phyloP scores from a whole-genome alignment of 2,113 vertebrate genomes.

The Hemibagrus wyckioides region DNA sequence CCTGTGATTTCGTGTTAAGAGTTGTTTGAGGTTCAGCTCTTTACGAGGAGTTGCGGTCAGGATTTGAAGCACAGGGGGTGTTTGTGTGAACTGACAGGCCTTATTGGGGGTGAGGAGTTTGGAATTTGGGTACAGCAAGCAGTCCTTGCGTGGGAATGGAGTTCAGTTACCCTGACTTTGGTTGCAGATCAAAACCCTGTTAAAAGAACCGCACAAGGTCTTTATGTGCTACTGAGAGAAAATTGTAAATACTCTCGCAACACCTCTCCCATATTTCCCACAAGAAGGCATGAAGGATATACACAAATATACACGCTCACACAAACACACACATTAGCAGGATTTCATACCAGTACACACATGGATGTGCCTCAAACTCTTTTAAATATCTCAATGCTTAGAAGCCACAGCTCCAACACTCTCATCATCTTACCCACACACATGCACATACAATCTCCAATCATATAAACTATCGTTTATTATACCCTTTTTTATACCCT shows the following conservation, averaged over 20 bases:
- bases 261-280: conserved; percentile 60
- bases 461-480: background rate
- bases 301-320: background rate
- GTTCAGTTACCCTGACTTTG: conserved; percentile 49
- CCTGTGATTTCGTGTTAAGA: conserved; percentile 62
- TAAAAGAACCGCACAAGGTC: conserved; percentile 64
- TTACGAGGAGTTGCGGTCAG: conserved; percentile 37
- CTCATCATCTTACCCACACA: conserved; percentile 37
- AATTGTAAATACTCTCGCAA: conserved; percentile 60
- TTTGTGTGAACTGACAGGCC: conserved; percentile 44
- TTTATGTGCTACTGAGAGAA: conserved; percentile 53
- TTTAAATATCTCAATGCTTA: conserved; percentile 34
- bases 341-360: conserved; percentile 56
- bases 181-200: conserved; percentile 69
- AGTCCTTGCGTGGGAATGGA: background rate
- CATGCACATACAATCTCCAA: background rate
- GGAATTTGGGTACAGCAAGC: conserved; percentile 26
- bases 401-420: background rate
- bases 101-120: conserved; percentile 2
- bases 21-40: conserved; percentile 63
- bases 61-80: conserved; percentile 8
- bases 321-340: background rate
- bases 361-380: conserved; percentile 46
- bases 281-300: background rate
- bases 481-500: background rate